These are phyloP conservation scores for Caerostris extrusa DNA, from an alignment of 1,140 invertebrate species.

Conservation along the genomic window DNA sequence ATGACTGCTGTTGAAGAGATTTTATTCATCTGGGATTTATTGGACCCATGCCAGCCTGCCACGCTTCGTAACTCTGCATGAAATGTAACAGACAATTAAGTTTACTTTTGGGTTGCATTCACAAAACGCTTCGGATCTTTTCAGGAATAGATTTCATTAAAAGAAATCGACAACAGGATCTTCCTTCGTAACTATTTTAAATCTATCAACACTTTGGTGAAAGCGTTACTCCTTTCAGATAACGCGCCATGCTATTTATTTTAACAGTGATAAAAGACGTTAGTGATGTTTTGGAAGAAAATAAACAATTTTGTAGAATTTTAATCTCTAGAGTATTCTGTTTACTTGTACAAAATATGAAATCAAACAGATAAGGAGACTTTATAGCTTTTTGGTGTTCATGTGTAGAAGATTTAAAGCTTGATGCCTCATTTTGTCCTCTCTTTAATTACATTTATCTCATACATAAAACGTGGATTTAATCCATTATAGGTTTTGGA, in stretches of 20 bases:
- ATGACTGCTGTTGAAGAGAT: slow-evolving; percentile 27
- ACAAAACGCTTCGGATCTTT: neutral
- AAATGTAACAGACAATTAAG: slow-evolving; percentile 55
- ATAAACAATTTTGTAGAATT: neutral
- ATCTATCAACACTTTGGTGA: slow-evolving; percentile 1
- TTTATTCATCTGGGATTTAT: slow-evolving; percentile 36
- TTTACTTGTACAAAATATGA: slow-evolving; percentile 13
- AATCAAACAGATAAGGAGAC: neutral
- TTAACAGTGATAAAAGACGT: neutral
- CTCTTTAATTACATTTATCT: neutral
- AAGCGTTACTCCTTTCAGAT: slow-evolving; percentile 8
- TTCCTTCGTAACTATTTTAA: neutral
- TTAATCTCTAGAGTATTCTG: slow-evolving; percentile 26
- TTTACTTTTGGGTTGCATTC: neutral
- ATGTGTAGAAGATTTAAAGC: neutral
- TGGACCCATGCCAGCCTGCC: slow-evolving; percentile 24
- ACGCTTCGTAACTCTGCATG: neutral
- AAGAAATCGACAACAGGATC: neutral
- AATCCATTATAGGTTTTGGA: neutral
- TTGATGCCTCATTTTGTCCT: neutral
- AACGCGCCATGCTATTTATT: slow-evolving; percentile 5
- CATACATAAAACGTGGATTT: neutral
- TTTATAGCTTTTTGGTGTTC: neutral
- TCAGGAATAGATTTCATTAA: neutral
- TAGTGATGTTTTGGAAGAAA: neutral